These are phyloP conservation scores for Tokudaia muenninki DNA, from an alignment of 2,797 vertebrate genomes.

Conservation along the genomic window DNA sequence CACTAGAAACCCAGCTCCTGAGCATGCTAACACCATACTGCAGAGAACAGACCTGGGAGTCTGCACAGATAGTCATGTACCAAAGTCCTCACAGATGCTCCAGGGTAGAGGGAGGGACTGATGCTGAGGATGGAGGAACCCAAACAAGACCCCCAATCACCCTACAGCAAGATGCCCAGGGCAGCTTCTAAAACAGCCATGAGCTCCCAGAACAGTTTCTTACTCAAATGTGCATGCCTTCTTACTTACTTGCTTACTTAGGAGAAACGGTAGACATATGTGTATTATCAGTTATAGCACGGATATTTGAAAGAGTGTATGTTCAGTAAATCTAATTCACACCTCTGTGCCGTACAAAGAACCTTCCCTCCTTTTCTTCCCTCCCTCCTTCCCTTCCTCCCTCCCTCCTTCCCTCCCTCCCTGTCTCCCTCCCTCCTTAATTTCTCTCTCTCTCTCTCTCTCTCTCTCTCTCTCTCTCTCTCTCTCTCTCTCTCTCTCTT, in stretches of 20 bases:
- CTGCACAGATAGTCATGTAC: neutral
- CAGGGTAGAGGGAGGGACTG: accelerated
- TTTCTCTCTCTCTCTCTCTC: neutral
- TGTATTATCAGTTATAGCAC: accelerated
- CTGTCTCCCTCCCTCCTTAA: no score
- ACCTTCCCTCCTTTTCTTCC: accelerated
- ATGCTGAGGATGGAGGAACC: neutral
- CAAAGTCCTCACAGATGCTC: no score
- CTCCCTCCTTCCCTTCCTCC: no score
- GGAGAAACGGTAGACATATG: accelerated
- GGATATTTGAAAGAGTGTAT: no score
- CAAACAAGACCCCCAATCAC: neutral
- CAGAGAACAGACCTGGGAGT: neutral
- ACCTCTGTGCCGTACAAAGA: accelerated
- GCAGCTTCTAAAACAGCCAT: no score
- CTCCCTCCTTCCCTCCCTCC: no score
- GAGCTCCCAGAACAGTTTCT: neutral
- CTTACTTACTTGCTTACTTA: neutral
- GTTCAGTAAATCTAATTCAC: no score
- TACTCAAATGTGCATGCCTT: no score
- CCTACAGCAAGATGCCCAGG: neutral
- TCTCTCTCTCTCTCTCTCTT: no score
- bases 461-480: no score
- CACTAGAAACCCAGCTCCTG: no score
- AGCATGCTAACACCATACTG: accelerated